Conservation (phyloP, 2,113 vertebrate genomes). For the Canis aureus region DNA sequence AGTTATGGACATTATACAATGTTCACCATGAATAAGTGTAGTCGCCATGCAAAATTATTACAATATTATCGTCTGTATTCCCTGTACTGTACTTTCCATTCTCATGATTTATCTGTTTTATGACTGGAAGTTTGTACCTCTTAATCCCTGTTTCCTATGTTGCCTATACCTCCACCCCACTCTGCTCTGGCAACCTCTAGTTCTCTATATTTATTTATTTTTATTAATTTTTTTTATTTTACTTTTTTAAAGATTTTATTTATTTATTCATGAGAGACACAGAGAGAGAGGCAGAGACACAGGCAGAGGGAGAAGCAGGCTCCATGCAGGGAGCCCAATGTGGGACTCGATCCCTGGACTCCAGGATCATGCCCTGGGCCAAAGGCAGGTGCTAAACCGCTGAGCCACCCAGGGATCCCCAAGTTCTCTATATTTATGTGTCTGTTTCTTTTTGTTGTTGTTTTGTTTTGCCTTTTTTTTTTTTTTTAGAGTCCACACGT, state of each 20-base stretch:
- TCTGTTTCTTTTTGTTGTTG: not conserved
- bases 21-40: not conserved
- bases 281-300: no score
- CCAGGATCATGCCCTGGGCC: no score
- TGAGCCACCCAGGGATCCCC: no score
- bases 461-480: not conserved
- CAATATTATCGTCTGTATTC: not conserved
- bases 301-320: no score
- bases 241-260: no score
- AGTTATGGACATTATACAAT: not conserved
- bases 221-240: no score
- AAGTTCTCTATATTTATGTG: not conserved
- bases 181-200: not conserved
- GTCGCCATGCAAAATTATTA: not conserved
- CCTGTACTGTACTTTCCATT: not conserved
- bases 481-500: not conserved
- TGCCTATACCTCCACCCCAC: not conserved
- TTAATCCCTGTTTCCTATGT: not conserved
- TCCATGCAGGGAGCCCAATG: no score
- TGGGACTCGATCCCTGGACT: no score
- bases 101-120: not conserved
- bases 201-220: not conserved
- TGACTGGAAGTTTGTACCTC: not conserved
- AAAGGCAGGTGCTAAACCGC: no score
- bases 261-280: no score